phyloP scores from a whole-genome alignment of 2,113 vertebrate species.

The Phasianus colchicus region DNA sequence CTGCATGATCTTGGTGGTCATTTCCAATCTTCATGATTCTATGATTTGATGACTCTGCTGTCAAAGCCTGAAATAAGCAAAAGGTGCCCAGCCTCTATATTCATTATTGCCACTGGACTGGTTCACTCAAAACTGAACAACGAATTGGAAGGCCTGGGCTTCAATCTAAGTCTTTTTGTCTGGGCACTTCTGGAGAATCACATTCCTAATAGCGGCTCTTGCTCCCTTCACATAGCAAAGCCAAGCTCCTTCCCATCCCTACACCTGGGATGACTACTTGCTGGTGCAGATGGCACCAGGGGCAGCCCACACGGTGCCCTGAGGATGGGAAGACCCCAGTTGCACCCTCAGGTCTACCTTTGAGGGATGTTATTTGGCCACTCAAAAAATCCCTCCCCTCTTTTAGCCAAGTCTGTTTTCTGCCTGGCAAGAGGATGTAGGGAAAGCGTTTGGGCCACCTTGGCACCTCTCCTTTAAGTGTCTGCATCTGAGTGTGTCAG shows the following conservation, averaged over 20 bases:
- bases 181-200: not conserved
- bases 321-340: not conserved
- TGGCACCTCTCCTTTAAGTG: not conserved
- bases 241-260: not conserved
- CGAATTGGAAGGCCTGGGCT: not conserved
- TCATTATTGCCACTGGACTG: not conserved
- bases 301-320: not conserved
- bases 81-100: not conserved
- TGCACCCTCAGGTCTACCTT: not conserved
- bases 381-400: not conserved
- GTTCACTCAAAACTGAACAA: accelerated
- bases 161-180: not conserved
- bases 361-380: not conserved
- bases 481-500: not conserved
- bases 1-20: no score
- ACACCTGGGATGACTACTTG: not conserved
- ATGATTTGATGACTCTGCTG: not conserved
- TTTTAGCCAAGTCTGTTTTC: not conserved
- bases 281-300: not conserved
- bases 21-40: no score
- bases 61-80: not conserved
- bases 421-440: not conserved
- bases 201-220: not conserved
- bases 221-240: not conserved
- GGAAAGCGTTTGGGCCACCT: not conserved